These are phyloP conservation scores for Pemphigus obesinymphae DNA, from an alignment of 1,140 invertebrate genomes.

Conservation along the genomic window DNA sequence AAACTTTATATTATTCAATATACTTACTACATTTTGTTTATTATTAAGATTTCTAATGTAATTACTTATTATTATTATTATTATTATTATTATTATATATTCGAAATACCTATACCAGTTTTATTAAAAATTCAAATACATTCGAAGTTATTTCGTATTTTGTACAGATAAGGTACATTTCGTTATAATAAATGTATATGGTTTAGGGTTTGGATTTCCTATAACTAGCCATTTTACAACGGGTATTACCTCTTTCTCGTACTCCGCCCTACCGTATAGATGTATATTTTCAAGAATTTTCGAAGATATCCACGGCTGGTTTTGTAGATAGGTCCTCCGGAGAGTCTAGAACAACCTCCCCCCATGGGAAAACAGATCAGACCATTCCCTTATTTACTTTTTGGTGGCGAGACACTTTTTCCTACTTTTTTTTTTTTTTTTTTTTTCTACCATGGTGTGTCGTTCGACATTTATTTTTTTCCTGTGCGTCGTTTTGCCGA, in stretches of 20 bases:
- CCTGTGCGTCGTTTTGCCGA: neutral
- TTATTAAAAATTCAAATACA: no score
- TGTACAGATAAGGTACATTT: no score
- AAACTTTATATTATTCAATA: no score
- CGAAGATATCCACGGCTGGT: neutral
- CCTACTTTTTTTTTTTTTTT: neutral
- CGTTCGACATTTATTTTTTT: constrained; percentile 21
- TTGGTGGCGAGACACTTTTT: neutral
- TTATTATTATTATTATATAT: no score
- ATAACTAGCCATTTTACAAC: neutral
- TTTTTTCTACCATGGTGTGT: neutral
- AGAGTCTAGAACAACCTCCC: neutral
- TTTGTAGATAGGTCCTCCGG: neutral
- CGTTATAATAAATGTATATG: no score
- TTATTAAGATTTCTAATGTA: no score
- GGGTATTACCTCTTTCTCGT: no score
- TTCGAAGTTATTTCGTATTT: no score
- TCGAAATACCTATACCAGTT: no score
- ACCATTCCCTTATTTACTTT: constrained; percentile 26
- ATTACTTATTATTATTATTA: no score
- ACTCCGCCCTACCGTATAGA: no score
- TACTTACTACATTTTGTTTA: no score
- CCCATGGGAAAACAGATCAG: neutral
- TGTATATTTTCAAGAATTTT: neutral
- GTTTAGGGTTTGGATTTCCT: neutral